These are phyloP conservation scores for Rhombomys opimus DNA, from an alignment of 2,113 vertebrate species.

Conservation along the genomic window DNA sequence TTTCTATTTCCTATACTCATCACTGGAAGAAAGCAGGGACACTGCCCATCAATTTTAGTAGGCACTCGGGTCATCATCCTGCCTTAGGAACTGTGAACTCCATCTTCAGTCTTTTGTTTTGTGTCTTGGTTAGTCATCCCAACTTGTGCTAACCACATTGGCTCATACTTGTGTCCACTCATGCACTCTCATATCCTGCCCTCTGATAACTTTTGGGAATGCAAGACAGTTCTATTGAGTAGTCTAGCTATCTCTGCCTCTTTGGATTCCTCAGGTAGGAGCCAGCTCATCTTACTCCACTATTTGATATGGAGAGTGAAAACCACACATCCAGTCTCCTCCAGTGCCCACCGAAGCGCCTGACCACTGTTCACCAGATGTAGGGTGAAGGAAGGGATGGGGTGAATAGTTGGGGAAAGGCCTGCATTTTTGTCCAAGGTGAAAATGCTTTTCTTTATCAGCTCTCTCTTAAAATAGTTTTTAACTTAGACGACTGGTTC, in stretches of 20 bases:
- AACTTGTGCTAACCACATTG: neutral
- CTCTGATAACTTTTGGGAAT: neutral
- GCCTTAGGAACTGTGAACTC: neutral
- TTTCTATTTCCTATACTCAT: neutral
- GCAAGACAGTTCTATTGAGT: neutral
- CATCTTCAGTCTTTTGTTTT: neutral
- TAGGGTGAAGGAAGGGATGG: neutral
- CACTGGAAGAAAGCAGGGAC: neutral
- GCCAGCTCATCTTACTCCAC: neutral
- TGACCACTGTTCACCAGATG: neutral
- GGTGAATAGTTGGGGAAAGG: neutral
- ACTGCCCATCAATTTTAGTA: no score
- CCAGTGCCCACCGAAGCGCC: rapidly evolving
- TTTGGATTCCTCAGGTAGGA: neutral
- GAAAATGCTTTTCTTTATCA: neutral
- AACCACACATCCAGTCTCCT: neutral
- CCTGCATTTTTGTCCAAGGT: neutral
- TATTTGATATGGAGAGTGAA: neutral
- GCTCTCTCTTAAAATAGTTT: neutral
- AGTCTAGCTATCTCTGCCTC: neutral
- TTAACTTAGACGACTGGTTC: neutral
- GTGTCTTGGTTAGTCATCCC: neutral
- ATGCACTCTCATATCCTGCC: neutral
- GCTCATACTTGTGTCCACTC: neutral
- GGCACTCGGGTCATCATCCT: neutral